Conservation (phyloP, 2,797 vertebrate genomes). For the Sebastolobus altivelis region DNA sequence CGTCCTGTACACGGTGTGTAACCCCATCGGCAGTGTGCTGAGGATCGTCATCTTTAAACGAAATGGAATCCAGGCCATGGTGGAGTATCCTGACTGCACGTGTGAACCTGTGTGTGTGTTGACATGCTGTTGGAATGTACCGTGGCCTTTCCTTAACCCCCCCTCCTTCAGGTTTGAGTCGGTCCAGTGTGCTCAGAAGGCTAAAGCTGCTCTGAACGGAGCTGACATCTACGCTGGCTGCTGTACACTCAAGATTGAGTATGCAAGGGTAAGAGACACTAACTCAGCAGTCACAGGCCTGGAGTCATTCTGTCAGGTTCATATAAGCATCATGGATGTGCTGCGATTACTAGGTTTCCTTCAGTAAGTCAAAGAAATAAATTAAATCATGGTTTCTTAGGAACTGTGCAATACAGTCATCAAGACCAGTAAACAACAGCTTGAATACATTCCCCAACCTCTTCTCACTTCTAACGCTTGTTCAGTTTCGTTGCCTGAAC, state of each 20-base stretch:
- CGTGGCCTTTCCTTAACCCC: constrained; percentile 85
- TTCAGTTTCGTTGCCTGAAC: too few relatives aligned
- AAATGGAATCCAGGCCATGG: constrained; percentile 98
- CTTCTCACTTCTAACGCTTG: too few relatives aligned
- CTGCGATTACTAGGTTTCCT: too few relatives aligned
- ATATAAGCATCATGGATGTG: too few relatives aligned
- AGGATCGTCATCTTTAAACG: constrained; percentile 98
- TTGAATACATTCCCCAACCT: too few relatives aligned
- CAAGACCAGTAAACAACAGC: too few relatives aligned
- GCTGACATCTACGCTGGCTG: constrained; percentile 98
- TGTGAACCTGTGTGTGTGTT: neutral
- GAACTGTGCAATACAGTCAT: too few relatives aligned
- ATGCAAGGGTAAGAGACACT: constrained; percentile 91
- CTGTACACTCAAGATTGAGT: constrained; percentile 99
- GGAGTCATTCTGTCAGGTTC: neutral
- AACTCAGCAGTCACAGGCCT: neutral
- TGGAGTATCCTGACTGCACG: constrained; percentile 92
- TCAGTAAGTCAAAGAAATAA: too few relatives aligned
- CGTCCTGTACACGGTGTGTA: constrained; percentile 96
- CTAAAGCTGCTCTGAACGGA: constrained; percentile 96
- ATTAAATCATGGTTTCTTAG: too few relatives aligned
- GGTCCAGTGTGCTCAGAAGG: constrained; percentile 95
- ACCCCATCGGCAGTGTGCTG: constrained; percentile 95
- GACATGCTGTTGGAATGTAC: constrained; percentile 5
- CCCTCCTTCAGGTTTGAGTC: constrained; percentile 89